phyloP scores from a whole-genome alignment of 2,113 vertebrate species.

The Forbesichthys papilliferus region DNA sequence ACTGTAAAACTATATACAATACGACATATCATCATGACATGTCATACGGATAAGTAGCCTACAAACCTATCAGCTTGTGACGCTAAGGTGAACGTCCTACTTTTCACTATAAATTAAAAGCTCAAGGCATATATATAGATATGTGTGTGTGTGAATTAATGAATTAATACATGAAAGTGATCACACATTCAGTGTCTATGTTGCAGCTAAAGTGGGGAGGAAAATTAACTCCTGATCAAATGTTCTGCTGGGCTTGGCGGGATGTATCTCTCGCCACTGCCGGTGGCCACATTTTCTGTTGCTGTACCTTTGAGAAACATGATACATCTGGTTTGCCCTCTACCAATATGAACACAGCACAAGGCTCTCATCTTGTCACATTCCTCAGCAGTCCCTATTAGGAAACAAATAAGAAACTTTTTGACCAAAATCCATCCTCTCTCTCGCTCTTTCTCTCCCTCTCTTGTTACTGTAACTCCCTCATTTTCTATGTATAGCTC shows the following conservation, averaged over 20 bases:
- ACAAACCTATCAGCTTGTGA: no score
- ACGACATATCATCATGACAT: no score
- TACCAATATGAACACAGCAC: not conserved
- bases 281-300: slow-evolving; percentile 2
- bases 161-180: no score
- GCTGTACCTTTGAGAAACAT: not conserved
- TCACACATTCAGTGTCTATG: slow-evolving; percentile 10
- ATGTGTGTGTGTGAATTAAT: no score
- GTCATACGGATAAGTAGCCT: no score
- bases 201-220: slow-evolving; percentile 21
- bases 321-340: not conserved
- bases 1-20: no score
- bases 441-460: not conserved
- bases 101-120: no score
- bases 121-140: no score
- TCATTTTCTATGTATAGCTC: not conserved
- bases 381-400: slow-evolving; percentile 16
- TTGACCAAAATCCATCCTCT: slow-evolving; percentile 23
- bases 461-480: not conserved
- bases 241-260: no score
- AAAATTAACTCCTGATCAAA: no score
- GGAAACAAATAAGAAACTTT: slow-evolving; percentile 30
- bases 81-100: not conserved
- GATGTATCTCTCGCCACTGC: not conserved
- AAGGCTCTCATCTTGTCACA: not conserved